Evolutionary conservation across 2,797 vertebrate species (phyloP).

Genomic region (Manis javanica): DNA sequence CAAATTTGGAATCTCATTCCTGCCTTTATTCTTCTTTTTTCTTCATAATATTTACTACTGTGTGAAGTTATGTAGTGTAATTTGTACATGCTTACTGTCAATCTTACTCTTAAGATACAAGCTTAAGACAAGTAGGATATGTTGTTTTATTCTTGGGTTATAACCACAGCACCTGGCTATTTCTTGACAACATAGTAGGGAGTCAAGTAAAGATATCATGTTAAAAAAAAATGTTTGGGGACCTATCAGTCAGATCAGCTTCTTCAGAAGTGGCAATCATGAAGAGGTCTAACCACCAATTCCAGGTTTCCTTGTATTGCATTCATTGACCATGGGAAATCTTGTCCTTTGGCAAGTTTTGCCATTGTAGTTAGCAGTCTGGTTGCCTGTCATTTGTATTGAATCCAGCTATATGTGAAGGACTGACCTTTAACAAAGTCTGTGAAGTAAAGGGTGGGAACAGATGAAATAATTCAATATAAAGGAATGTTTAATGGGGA

Average conservation of each 20-base stretch:
- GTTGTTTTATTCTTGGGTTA: slow-evolving; percentile 2
- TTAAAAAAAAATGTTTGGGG: background rate
- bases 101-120: background rate
- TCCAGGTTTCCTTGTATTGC: background rate
- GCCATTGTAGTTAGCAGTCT: background rate
- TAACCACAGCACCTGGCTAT: background rate
- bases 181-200: background rate
- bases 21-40: background rate
- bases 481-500: background rate
- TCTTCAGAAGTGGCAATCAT: background rate
- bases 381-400: background rate
- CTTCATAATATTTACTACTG: background rate
- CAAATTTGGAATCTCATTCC: background rate
- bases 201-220: background rate
- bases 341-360: background rate
- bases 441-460: background rate
- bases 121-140: background rate
- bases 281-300: background rate
- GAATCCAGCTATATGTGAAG: background rate
- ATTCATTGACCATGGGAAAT: background rate
- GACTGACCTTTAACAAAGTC: background rate
- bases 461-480: background rate
- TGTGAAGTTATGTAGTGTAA: background rate
- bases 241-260: background rate
- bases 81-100: background rate